These are phyloP conservation scores for Temnothorax unifasciatus DNA, from an alignment of 2,888 invertebrate species.

Conservation along the genomic window DNA sequence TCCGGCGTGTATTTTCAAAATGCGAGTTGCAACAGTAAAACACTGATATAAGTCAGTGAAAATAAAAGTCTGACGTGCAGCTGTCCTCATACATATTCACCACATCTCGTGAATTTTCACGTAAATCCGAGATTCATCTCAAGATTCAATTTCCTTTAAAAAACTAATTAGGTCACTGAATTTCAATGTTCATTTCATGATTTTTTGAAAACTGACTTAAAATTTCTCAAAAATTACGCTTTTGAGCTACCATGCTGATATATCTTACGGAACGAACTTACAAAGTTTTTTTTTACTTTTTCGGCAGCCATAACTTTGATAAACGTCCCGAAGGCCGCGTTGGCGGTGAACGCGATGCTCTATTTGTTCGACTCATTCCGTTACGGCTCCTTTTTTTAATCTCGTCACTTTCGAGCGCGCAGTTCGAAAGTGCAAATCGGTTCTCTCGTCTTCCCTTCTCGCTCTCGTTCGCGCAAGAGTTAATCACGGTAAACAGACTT, in stretches of 20 bases:
- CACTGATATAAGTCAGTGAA: slow-evolving; percentile 3
- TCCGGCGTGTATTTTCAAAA: background rate
- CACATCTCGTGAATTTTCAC: background rate
- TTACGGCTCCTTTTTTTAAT: slow-evolving; percentile 48
- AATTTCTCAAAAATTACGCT: background rate
- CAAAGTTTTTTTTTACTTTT: slow-evolving; percentile 1
- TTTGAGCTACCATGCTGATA: background rate
- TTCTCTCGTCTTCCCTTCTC: slow-evolving; percentile 61
- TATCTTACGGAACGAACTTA: slow-evolving; percentile 8
- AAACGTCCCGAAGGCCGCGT: slow-evolving; percentile 18
- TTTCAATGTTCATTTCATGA: background rate
- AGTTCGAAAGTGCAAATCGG: slow-evolving; percentile 70
- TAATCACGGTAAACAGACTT: slow-evolving; percentile 78
- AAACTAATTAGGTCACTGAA: background rate
- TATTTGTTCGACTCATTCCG: slow-evolving; percentile 45
- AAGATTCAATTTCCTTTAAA: background rate
- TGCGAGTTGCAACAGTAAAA: background rate
- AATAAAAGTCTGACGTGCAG: background rate
- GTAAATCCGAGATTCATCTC: background rate
- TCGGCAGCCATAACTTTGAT: slow-evolving; percentile 31
- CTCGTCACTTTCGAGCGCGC: slow-evolving; percentile 37
- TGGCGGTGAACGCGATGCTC: slow-evolving; percentile 13
- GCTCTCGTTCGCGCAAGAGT: slow-evolving; percentile 75
- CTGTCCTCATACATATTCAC: background rate
- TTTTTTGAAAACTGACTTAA: background rate